phyloP scores from a whole-genome alignment of 2,113 vertebrate species.

The Ornithorhynchus anatinus region DNA sequence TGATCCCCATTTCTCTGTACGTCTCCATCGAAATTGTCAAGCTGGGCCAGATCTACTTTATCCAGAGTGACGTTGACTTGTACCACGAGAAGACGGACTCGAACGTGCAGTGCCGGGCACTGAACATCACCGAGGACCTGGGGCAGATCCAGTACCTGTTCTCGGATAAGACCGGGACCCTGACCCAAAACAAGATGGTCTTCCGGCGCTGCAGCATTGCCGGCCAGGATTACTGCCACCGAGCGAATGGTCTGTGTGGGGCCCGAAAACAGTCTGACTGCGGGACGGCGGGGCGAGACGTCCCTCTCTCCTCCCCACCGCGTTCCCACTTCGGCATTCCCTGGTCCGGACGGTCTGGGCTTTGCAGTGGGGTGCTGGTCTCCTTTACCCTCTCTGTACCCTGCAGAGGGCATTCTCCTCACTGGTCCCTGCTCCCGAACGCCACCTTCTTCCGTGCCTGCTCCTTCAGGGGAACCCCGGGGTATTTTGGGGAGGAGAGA shows the following conservation, averaged over 20 bases:
- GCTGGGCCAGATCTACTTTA: constrained; percentile 91
- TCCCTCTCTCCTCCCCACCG: too few relatives aligned
- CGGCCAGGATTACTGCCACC: constrained; percentile 90
- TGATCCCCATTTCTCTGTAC: constrained; percentile 95
- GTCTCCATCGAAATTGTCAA: constrained; percentile 97
- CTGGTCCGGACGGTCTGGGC: too few relatives aligned
- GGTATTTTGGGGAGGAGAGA: too few relatives aligned
- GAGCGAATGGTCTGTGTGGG: constrained; percentile 84
- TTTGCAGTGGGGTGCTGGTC: too few relatives aligned
- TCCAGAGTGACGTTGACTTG: constrained; percentile 88
- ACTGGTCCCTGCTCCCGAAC: too few relatives aligned
- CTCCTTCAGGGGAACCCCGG: too few relatives aligned
- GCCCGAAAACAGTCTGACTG: too few relatives aligned
- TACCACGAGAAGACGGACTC: constrained; percentile 84
- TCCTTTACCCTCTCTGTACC: too few relatives aligned
- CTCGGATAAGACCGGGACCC: constrained; percentile 96
- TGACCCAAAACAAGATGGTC: constrained; percentile 98
- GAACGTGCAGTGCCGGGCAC: constrained; percentile 85
- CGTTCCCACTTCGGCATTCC: too few relatives aligned
- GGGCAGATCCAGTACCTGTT: constrained; percentile 94
- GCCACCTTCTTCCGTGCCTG: too few relatives aligned
- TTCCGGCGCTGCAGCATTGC: constrained; percentile 91
- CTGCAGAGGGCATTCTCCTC: too few relatives aligned
- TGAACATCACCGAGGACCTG: constrained; percentile 94
- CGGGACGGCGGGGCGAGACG: too few relatives aligned